These are phyloP conservation scores for Ichneumoninae sp. DNA, from an alignment of 2,888 invertebrate species.

Conservation along the genomic window DNA sequence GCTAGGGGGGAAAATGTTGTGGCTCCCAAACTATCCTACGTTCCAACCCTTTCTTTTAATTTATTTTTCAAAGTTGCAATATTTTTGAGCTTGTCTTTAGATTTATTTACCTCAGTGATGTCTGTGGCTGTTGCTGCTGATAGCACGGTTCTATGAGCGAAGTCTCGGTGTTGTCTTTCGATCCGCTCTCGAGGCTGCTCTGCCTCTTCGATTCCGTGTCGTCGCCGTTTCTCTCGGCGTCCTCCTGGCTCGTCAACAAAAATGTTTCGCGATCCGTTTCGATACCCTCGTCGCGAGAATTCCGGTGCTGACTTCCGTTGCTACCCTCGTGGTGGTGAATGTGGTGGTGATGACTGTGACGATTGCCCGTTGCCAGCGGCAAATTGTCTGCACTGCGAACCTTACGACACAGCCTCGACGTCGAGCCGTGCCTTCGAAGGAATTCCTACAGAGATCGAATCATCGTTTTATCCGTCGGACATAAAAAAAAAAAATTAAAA, in stretches of 20 bases:
- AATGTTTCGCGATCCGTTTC: slow-evolving; percentile 80
- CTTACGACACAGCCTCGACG: slow-evolving; percentile 92
- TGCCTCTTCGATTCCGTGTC: slow-evolving; percentile 76
- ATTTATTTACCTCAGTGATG: slow-evolving; percentile 76
- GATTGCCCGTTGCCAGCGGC: slow-evolving; percentile 84
- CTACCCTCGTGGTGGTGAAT: slow-evolving; percentile 70
- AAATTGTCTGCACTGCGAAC: slow-evolving; percentile 91
- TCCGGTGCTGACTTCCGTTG: slow-evolving; percentile 62
- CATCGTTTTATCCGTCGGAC: slow-evolving; percentile 1
- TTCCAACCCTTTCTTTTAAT: background rate
- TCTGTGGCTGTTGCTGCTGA: slow-evolving; percentile 69
- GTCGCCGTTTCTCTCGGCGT: slow-evolving; percentile 78
- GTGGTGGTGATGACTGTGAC: slow-evolving; percentile 68
- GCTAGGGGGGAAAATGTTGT: too few relatives aligned
- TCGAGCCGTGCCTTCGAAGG: slow-evolving; percentile 91
- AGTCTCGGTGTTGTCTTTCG: slow-evolving; percentile 76
- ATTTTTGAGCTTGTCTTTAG: background rate
- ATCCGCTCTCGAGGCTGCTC: slow-evolving; percentile 77
- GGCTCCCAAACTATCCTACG: background rate
- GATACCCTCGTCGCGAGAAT: slow-evolving; percentile 75
- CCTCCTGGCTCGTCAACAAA: slow-evolving; percentile 77
- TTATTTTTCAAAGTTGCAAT: background rate
- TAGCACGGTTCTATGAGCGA: slow-evolving; percentile 72
- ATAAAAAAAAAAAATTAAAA: too few relatives aligned
- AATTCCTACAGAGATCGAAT: slow-evolving; percentile 86